Base-by-base conservation (phyloP, 2,113 vertebrate species). In the Nycticorax nycticorax region DNA sequence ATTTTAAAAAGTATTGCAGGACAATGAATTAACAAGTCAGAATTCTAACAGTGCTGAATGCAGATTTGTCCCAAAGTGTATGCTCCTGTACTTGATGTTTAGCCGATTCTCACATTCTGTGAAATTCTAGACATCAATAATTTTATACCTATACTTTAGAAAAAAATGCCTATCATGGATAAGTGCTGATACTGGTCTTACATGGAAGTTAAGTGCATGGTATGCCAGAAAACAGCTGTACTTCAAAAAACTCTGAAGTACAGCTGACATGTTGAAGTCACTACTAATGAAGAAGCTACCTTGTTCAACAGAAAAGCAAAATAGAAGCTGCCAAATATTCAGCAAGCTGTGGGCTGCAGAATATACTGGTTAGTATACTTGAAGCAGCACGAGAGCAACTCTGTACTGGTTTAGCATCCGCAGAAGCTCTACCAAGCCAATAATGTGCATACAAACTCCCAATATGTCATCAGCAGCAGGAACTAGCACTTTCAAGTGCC, bases 121-220 rank as follows among this genome's bases (percentile, higher is more conserved):
- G 35, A 85, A 67, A 85, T 39, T 67, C 71, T 79, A 56, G 10
- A 27, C 9, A 68, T 39, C 52, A 68, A 22, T 1, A 71, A 56
- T 64, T 85, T 85, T 56, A 64, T 17, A 75, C 17, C 10, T 33
- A 48, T 48, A 60, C 30, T 76, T 68, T 8, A 30, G 30, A 53
- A 53, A 53, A 53, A 59, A 79, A 10, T 1, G 3, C 2, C 0
- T 60, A 22, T 10, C 4, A 18, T 6, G 5, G 55, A 30, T 91
- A 81, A 43, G 41, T 43, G 41, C 41, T 43, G 41, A 43, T 43
- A 43, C 41, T 43, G 41, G 41, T 43, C 41, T 43, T 43, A 43
- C 41, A 6, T 43, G 15, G 41, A 14, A 43, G 41, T 43, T 50
- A 18, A 76, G 52, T 8, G 35, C 27, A 18, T 3, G 6, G 33